phyloP scores from a whole-genome alignment of 2,888 invertebrate genomes.

The Lochmaea capreae region DNA sequence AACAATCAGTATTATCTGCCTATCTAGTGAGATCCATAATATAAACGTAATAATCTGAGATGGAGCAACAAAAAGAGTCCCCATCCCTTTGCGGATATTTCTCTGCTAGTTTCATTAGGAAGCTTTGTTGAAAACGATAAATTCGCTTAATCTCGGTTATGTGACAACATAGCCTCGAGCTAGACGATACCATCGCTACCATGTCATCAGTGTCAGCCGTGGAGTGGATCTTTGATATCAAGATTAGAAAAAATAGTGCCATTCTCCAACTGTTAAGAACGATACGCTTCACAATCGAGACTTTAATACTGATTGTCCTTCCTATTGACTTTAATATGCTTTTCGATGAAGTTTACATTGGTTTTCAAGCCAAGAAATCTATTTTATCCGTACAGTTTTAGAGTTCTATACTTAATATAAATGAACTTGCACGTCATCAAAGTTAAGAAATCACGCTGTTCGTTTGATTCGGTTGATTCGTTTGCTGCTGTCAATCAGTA shows the following conservation, averaged over 20 bases:
- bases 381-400: too few species aligned
- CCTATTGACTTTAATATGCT: background rate
- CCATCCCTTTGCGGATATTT: background rate
- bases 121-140: conserved; percentile 35
- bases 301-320: conserved; percentile 9
- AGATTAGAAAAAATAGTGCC: conserved; percentile 40
- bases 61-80: conserved; percentile 1
- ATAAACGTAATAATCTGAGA: background rate
- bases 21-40: background rate
- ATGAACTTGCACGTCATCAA: too few species aligned
- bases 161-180: conserved; percentile 40
- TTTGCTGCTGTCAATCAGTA: too few species aligned
- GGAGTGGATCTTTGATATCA: conserved; percentile 38
- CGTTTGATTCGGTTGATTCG: too few species aligned
- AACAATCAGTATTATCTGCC: background rate
- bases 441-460: too few species aligned
- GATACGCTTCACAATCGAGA: conserved; percentile 9
- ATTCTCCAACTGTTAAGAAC: conserved; percentile 23
- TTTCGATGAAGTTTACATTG: background rate
- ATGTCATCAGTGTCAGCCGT: conserved; percentile 33
- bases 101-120: conserved; percentile 34
- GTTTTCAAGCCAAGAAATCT: background rate
- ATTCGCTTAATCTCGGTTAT: conserved; percentile 41
- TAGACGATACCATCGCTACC: conserved; percentile 21
- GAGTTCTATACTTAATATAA: too few species aligned